Base-by-base conservation (phyloP, 2,888 invertebrate species). In the Agelastica alni region DNA sequence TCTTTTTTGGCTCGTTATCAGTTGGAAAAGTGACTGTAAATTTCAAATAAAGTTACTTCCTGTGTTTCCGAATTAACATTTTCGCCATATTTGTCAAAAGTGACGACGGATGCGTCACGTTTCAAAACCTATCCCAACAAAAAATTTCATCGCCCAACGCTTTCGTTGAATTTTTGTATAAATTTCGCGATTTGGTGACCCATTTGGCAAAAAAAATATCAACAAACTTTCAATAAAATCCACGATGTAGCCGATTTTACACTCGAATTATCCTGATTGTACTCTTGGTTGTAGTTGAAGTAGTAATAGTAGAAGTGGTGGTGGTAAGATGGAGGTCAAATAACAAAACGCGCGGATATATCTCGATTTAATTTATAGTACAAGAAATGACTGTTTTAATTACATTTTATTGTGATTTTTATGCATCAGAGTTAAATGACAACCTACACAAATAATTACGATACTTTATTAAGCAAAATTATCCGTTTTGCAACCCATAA, bases 161-260 rank as follows among this genome's bases (percentile, higher is more conserved):
- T 17, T 26, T 26, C 9, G 1, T 22, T n/a, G n/a, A 32, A 1
- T 18, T n/a, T 37, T n/a, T 37, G 37, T 18, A 17, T 37, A 10
- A 5, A 17, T 20, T 37, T 37, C 10, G 18, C 18, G 37, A 34
- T 34, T 13, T 14, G 32, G 14, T 13, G 34, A 18, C 18, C 37
- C 12, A 37, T 37, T 37, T 37, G 37, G 37, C 37, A 37, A 18
- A 10, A 37, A 37, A 37, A 37, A 37, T 36, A 36, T 36, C 36
- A 36, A 36, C 36, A 36, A 36, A 36, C 16, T 6, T 26, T 26
- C 26, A 26, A 26, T 26, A 26, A 26, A 16, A 18, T 7, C 4
- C 17, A 17, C 9, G 9, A 37, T 17, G 10, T 18, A 17, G 9
- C 26, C 9, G 2, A 37, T 18, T 18, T n/a, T 26, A 26, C 26